Conservation (phyloP, 2,797 vertebrate genomes). For the Ceyx erithaca region DNA sequence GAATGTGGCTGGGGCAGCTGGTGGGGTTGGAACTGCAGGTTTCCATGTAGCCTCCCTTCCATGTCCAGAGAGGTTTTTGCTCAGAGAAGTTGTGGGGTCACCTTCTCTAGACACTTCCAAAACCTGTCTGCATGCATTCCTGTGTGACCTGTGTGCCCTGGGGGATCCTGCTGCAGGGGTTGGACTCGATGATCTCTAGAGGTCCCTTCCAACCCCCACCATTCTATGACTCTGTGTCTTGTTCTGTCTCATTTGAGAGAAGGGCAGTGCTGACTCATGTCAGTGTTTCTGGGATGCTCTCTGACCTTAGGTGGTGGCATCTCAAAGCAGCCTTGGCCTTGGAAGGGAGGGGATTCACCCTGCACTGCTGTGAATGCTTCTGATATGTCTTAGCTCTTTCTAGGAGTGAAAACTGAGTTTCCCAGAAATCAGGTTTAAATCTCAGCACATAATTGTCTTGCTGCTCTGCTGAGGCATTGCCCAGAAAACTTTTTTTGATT, state of each 20-base stretch:
- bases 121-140: too few species aligned
- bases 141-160: too few species aligned
- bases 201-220: too few species aligned
- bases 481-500: not conserved
- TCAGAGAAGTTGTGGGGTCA: too few species aligned
- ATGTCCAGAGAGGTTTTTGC: not conserved
- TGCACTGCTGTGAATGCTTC: not conserved
- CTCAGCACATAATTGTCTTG: not conserved
- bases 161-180: too few species aligned
- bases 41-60: not conserved
- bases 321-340: not conserved
- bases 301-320: not conserved
- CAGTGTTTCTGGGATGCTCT: not conserved
- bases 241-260: not conserved
- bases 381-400: not conserved
- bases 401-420: not conserved
- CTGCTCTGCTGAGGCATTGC: not conserved
- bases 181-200: too few species aligned
- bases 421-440: not conserved
- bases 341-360: not conserved
- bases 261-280: fast-evolving
- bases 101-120: too few species aligned
- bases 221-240: not conserved
- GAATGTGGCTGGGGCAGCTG: not conserved
- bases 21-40: not conserved